Conservation (phyloP, 2,113 vertebrate genomes). For the Pao palembangensis region DNA sequence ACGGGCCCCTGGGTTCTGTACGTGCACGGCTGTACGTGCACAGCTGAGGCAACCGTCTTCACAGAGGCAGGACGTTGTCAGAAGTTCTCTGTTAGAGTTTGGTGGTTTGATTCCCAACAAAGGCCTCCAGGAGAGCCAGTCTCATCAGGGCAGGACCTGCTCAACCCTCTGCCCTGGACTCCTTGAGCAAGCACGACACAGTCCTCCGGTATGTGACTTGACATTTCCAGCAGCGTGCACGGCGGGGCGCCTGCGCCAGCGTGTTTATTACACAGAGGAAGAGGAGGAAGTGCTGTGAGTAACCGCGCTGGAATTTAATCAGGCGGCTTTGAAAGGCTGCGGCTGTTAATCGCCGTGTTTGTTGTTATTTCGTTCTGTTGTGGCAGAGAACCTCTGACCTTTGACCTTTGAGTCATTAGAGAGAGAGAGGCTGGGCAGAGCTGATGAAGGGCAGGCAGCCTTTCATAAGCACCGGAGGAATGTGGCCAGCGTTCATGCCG, state of each 20-base stretch:
- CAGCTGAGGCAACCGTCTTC: slow-evolving; percentile 19
- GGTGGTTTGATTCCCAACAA: slow-evolving; percentile 29
- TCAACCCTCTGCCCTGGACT: slow-evolving; percentile 17
- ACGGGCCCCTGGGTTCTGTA: too few species aligned
- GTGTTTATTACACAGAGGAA: slow-evolving; percentile 13
- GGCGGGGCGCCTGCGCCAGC: too few species aligned
- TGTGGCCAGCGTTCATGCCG: slow-evolving; percentile 2
- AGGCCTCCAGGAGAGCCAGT: slow-evolving; percentile 22
- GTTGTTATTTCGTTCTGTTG: slow-evolving; percentile 20
- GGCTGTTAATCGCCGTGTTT: slow-evolving; percentile 53
- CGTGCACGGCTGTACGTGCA: slow-evolving; percentile 26
- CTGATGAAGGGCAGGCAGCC: slow-evolving; percentile 49
- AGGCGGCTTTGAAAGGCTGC: slow-evolving; percentile 19
- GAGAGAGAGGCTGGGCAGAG: slow-evolving; percentile 27
- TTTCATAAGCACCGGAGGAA: slow-evolving; percentile 47
- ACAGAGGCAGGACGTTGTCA: slow-evolving; percentile 30
- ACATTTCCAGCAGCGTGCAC: slow-evolving; percentile 46
- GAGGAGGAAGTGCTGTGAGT: slow-evolving; percentile 26
- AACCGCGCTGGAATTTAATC: slow-evolving; percentile 62
- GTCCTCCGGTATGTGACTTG: slow-evolving; percentile 45
- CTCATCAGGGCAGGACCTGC: slow-evolving; percentile 18
- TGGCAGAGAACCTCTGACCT: neutral
- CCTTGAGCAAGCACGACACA: slow-evolving; percentile 14
- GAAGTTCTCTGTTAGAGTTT: slow-evolving; percentile 40
- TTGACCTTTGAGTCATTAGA: too few species aligned